Conservation (phyloP, 2,113 vertebrate genomes). For the Copsychus sechellarum region DNA sequence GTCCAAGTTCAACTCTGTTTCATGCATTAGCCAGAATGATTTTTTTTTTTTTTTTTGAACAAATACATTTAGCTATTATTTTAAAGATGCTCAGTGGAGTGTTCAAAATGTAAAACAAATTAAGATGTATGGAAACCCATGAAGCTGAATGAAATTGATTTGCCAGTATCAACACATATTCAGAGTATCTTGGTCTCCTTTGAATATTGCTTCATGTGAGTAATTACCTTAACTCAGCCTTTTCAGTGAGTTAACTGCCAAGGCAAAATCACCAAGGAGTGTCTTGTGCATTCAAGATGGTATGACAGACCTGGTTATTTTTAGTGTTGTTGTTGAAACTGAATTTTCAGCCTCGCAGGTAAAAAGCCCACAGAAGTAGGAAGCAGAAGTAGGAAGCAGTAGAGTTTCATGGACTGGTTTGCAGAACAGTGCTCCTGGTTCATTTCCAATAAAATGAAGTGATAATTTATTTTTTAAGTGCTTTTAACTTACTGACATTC, state of each 20-base stretch:
- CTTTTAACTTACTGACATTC: not conserved
- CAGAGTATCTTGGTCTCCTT: not conserved
- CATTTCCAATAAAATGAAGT: not conserved
- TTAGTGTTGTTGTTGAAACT: not conserved
- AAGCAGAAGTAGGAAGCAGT: not conserved
- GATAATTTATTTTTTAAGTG: not conserved
- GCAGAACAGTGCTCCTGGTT: not conserved
- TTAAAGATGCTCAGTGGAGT: not conserved
- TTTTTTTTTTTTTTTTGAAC: too few species aligned
- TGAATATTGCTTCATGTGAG: not conserved
- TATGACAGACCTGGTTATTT: not conserved
- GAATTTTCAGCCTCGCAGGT: not conserved
- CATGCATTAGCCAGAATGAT: not conserved
- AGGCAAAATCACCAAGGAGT: not conserved
- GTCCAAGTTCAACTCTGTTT: not conserved
- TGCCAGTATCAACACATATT: not conserved
- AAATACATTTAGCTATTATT: not conserved
- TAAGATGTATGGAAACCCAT: not conserved
- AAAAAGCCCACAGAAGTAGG: not conserved
- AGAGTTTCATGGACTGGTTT: not conserved
- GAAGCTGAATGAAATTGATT: not conserved
- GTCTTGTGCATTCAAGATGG: not conserved
- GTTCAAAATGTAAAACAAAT: not conserved
- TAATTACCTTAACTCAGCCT: not conserved
- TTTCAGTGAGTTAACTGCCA: not conserved